These are phyloP conservation scores for Epiblema foenella DNA, from an alignment of 2,888 invertebrate species.

Conservation along the genomic window DNA sequence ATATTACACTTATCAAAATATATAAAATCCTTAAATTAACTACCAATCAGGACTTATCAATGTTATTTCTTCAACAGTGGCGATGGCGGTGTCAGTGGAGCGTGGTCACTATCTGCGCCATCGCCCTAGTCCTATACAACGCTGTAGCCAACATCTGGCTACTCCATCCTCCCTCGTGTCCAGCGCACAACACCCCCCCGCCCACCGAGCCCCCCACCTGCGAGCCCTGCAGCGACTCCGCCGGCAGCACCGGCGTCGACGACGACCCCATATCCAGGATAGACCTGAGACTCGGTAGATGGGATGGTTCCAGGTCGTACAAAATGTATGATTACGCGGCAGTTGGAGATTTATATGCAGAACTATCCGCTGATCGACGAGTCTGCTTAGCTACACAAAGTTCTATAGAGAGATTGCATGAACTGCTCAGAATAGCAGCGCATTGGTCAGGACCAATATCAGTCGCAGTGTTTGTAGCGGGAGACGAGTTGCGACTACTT, in stretches of 20 bases:
- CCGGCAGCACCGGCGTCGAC: constrained; percentile 61
- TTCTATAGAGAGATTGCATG: constrained; percentile 92
- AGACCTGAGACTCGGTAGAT: constrained; percentile 88
- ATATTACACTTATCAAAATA: too few relatives aligned
- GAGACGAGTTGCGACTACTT: constrained; percentile 90
- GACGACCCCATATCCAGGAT: constrained; percentile 83
- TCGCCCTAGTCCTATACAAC: constrained; percentile 86
- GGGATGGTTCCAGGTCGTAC: constrained; percentile 89
- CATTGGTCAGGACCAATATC: constrained; percentile 96
- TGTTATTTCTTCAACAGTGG: constrained; percentile 62
- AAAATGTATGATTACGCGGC: constrained; percentile 90
- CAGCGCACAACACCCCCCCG: constrained; percentile 54
- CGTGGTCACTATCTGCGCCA: constrained; percentile 86
- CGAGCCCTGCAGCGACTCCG: constrained; percentile 71
- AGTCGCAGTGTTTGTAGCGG: constrained; percentile 91
- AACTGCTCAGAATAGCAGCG: constrained; percentile 90
- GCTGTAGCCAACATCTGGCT: constrained; percentile 77
- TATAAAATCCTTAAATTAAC: not conserved
- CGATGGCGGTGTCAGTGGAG: constrained; percentile 88
- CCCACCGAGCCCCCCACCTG: constrained; percentile 66
- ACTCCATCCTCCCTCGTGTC: constrained; percentile 66
- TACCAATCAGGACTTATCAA: not conserved
- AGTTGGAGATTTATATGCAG: constrained; percentile 87
- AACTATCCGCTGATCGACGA: constrained; percentile 83
- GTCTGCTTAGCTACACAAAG: constrained; percentile 94